Base-by-base conservation (phyloP, 2,113 vertebrate genomes). In the Zosterops lateralis region DNA sequence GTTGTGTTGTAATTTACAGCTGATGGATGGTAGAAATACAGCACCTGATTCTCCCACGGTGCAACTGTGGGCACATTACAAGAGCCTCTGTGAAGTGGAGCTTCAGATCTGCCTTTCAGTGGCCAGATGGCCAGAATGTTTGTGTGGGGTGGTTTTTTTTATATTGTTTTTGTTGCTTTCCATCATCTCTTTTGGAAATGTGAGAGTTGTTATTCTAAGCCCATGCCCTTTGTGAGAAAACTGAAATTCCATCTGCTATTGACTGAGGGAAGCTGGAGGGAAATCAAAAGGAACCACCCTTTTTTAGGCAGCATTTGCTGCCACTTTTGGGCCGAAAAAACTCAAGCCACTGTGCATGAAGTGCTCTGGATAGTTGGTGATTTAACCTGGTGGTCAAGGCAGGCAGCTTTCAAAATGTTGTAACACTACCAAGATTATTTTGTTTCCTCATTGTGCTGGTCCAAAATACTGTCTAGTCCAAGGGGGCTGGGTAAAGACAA, bases 91-190 rank as follows among this genome's bases (percentile, higher is more conserved):
- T 87, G 34, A 57, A 70, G 60, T 75, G 38, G 71, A 90, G 42
- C 14, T 34, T 62, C 64, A 77, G 57, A 66, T 70, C 50, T 87
- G 79, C 34, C 28, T 76, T 91, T 96, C 54, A 29, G 66, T 68
- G 82, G 80, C 87, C 95, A 96, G 93, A 92, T 96, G 96, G 84
- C 61, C 89, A 53, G 36, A 91, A 61, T 80, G 50, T 79, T 93
- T 76, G 62, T 76, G 82, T 16, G 75, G 67, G 58, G 51, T 53
- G 50, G 14, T 47, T 70, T 91, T 84, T 78, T 20, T 34, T 24
- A 32, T 38, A 31, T 81, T 90, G 36, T 79, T 87, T 47, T 67
- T 95, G 47, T 79, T 90, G 42, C 67, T 90, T 93, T 90, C 82
- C 67, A 34, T 93, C 50, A 44, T 84, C 87, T 85, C 78, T 66